Evolutionary conservation across 2,113 vertebrate genomes (phyloP).

Genomic region (Elaphurus davidianus): DNA sequence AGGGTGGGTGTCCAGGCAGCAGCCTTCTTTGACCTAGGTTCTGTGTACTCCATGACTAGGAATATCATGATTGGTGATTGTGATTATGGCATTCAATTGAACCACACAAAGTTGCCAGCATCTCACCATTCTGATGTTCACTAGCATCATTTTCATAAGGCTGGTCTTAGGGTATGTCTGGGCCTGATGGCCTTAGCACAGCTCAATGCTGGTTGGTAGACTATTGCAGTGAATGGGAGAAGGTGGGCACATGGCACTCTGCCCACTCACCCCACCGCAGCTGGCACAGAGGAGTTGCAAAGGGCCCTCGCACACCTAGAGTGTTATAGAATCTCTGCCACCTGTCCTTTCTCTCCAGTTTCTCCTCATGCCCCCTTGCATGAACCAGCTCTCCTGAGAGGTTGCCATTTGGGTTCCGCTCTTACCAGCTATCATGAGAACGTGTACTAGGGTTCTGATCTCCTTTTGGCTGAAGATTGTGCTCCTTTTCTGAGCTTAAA

Average conservation of each 20-base stretch:
- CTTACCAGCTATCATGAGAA: not conserved
- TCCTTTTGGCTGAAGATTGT: not conserved
- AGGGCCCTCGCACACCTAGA: not conserved
- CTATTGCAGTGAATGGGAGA: not conserved
- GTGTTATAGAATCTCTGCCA: not conserved
- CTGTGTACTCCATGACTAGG: not conserved
- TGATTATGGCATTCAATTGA: not conserved
- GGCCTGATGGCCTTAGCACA: not conserved
- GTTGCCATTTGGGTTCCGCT: not conserved
- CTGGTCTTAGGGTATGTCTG: not conserved
- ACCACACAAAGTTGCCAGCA: not conserved
- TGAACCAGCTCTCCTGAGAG: not conserved
- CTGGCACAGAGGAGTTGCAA: not conserved
- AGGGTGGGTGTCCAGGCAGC: not conserved
- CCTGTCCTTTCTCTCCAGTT: not conserved
- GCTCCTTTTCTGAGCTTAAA: not conserved
- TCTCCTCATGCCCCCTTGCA: not conserved
- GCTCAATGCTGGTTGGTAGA: not conserved
- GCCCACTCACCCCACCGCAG: accelerated
- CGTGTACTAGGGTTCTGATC: not conserved
- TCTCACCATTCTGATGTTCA: not conserved
- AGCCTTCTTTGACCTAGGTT: not conserved
- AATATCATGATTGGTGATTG: accelerated
- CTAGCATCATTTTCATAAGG: not conserved
- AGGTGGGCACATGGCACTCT: accelerated